These are phyloP conservation scores for Mesitornis unicolor DNA, from an alignment of 2,113 vertebrate species.

Conservation along the genomic window DNA sequence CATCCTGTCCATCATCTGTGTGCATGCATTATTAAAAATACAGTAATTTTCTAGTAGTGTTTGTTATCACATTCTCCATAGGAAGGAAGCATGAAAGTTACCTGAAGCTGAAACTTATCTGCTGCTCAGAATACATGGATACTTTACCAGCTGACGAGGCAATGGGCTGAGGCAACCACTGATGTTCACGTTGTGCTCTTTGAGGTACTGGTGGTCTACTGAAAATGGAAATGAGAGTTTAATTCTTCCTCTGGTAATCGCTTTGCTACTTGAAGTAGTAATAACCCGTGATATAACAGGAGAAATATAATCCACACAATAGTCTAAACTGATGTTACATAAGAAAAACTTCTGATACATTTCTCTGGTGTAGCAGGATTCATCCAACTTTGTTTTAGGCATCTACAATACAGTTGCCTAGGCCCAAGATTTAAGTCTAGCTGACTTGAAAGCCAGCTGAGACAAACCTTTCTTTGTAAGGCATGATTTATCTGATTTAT, in stretches of 20 bases:
- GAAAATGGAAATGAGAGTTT: background rate
- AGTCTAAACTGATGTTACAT: background rate
- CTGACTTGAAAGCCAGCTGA: background rate
- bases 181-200: background rate
- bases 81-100: background rate
- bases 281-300: background rate
- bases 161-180: background rate
- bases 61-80: background rate
- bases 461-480: background rate
- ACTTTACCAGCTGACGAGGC: background rate
- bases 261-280: background rate
- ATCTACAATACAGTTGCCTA: background rate
- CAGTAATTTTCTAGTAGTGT: background rate
- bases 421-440: background rate
- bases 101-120: background rate
- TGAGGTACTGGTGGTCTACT: background rate
- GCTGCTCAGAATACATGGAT: background rate
- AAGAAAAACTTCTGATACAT: background rate
- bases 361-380: background rate
- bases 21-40: background rate
- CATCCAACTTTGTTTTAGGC: background rate
- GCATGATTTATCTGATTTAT: background rate
- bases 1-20: background rate
- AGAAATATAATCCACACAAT: background rate
- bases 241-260: background rate